These are phyloP conservation scores for Spinus olivaceus DNA, from an alignment of 2,797 vertebrate species.

Conservation along the genomic window DNA sequence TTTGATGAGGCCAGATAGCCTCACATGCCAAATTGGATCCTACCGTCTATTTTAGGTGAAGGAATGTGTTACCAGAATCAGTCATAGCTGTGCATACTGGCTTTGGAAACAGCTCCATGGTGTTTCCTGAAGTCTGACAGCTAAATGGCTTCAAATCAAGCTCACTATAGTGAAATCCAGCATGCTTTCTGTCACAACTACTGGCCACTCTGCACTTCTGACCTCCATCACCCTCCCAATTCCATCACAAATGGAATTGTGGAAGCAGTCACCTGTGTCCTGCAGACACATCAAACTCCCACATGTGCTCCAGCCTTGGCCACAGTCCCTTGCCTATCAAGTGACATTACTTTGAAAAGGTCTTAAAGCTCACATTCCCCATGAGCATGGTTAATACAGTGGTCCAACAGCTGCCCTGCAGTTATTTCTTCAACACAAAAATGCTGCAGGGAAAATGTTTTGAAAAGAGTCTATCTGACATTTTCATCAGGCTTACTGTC, in stretches of 20 bases:
- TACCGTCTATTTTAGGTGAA: slow-evolving; percentile 1
- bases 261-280: neutral
- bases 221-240: neutral
- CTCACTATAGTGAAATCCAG: neutral
- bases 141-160: neutral
- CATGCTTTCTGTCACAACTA: accelerated
- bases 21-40: neutral
- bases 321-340: neutral
- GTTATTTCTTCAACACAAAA: neutral
- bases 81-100: neutral
- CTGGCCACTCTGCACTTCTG: neutral
- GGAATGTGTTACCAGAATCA: neutral
- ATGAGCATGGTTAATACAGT: neutral
- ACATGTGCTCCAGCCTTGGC: neutral
- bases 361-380: neutral
- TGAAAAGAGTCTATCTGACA: neutral
- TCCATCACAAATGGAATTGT: neutral
- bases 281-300: neutral
- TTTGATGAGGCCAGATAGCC: neutral
- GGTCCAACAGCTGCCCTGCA: neutral
- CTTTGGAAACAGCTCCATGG: neutral
- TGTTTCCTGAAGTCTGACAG: neutral
- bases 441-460: neutral
- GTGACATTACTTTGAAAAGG: neutral
- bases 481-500: neutral